These are phyloP conservation scores for Natator depressus DNA, from an alignment of 2,113 vertebrate species.

Conservation along the genomic window DNA sequence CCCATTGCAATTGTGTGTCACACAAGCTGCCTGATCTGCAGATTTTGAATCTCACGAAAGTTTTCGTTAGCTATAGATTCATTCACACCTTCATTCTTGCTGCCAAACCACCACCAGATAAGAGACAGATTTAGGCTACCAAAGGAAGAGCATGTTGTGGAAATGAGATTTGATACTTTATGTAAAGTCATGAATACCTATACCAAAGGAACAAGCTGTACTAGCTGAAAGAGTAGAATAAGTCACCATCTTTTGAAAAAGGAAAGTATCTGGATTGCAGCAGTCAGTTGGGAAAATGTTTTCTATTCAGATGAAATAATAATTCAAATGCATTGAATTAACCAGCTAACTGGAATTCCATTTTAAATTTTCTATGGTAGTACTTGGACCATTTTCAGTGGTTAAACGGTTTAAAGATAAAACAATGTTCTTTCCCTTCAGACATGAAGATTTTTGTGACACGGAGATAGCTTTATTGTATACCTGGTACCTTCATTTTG, in stretches of 20 bases:
- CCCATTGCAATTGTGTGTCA: not conserved
- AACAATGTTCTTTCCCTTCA: not conserved
- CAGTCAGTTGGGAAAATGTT: not conserved
- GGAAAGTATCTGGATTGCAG: not conserved
- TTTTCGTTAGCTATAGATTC: constrained; percentile 23
- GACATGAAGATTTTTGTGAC: not conserved
- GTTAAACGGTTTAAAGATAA: not conserved
- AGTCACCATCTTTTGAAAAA: not conserved
- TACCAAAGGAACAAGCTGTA: not conserved
- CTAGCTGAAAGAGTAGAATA: not conserved
- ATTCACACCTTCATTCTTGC: constrained; percentile 41
- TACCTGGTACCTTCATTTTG: not conserved
- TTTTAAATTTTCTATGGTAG: not conserved
- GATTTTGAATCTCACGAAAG: constrained; percentile 25
- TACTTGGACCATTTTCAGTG: not conserved
- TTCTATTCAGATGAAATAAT: not conserved
- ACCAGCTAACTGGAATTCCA: not conserved
- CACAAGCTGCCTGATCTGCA: constrained; percentile 20
- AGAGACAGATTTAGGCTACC: constrained; percentile 40
- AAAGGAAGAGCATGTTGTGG: constrained; percentile 14
- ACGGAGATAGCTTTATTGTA: not conserved
- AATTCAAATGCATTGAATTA: not conserved
- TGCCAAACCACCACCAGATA: constrained; percentile 33
- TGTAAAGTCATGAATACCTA: not conserved
- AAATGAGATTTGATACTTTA: constrained; percentile 35